Conservation (phyloP, 1,140 invertebrate species). For the Temnothorax curvispinosus region DNA sequence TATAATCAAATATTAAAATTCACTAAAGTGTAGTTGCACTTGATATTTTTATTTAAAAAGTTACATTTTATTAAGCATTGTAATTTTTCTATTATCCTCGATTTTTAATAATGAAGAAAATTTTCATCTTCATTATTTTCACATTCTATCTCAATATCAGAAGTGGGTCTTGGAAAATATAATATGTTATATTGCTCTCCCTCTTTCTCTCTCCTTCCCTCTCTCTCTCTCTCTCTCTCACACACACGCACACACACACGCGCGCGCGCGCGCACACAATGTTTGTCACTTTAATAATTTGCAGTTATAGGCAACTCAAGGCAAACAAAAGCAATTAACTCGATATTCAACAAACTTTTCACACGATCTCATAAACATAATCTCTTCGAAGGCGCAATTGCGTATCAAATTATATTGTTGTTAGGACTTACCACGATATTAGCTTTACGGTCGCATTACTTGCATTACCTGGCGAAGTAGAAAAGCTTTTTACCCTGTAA, state of each 20-base stretch:
- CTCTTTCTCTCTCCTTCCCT: neutral
- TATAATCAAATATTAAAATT: no score
- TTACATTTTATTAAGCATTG: no score
- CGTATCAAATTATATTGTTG: constrained; percentile 16
- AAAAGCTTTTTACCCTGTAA: neutral
- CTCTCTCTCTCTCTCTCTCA: neutral
- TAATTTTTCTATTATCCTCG: no score
- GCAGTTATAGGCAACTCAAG: neutral
- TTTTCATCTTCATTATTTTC: no score
- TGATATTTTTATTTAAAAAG: no score
- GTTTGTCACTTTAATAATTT: neutral
- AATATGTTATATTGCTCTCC: no score
- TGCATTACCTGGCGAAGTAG: neutral
- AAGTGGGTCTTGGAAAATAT: no score
- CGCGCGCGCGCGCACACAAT: no score
- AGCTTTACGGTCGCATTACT: neutral
- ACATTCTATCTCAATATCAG: no score
- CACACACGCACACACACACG: no score
- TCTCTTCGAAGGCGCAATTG: neutral
- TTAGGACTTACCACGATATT: constrained; percentile 2
- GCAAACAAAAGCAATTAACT: neutral
- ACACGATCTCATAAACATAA: neutral
- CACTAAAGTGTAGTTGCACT: no score
- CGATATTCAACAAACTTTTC: neutral
- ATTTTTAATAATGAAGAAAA: no score